Percentiles rank a stretch among this genome's conserved stretches.
Conservation (phyloP, 2,888 invertebrate species). For the Agonum fuliginosum region DNA sequence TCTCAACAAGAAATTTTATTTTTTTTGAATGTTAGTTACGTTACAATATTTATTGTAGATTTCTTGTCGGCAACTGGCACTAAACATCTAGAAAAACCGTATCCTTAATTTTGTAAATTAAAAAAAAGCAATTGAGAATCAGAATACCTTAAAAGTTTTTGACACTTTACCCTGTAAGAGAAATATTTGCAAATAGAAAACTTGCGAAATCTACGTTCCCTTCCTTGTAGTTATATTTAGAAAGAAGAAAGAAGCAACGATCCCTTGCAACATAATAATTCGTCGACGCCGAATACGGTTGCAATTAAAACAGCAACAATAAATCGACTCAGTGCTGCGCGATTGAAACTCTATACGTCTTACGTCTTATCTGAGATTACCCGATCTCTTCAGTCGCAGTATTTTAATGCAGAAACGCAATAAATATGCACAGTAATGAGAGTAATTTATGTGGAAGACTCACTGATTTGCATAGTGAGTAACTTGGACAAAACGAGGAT, state of each 20-base stretch:
- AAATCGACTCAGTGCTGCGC: slow-evolving; percentile 37
- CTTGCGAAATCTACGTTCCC: neutral
- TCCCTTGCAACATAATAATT: slow-evolving; percentile 23
- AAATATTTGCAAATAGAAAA: no score
- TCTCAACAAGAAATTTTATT: no score
- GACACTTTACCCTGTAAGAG: no score
- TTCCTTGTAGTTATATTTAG: neutral
- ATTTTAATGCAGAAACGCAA: slow-evolving; percentile 67
- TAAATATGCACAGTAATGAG: slow-evolving; percentile 69
- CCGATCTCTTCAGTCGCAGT: slow-evolving; percentile 59
- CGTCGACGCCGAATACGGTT: slow-evolving; percentile 47
- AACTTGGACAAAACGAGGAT: neutral
- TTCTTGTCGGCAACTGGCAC: no score
- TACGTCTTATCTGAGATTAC: slow-evolving; percentile 45
- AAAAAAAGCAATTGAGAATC: no score
- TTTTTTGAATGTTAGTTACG: no score
- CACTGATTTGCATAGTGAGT: slow-evolving; percentile 67
- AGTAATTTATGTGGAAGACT: slow-evolving; percentile 68
- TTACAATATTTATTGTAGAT: no score
- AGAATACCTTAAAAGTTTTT: no score
- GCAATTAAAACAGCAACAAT: slow-evolving; percentile 47
- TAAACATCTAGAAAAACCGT: no score
- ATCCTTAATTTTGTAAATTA: no score
- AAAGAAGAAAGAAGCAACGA: neutral
- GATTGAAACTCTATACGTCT: slow-evolving; percentile 35